Percentiles rank a stretch among this genome's conserved stretches.
Evolutionary conservation across 2,888 invertebrate species (phyloP).

Genomic region (Dynastes tityus): DNA sequence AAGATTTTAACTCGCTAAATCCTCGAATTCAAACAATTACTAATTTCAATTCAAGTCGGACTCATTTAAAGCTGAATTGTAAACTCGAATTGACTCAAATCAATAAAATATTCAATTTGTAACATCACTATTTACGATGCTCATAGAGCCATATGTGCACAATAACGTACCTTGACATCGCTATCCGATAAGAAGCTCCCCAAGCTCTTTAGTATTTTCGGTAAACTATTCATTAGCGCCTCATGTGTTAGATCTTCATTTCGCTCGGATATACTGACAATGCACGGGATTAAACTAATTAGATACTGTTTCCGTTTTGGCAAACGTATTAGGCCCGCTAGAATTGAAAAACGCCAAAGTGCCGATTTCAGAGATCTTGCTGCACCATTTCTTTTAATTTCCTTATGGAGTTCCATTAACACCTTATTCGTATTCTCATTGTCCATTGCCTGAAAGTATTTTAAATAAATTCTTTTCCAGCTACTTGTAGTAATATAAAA

Average conservation of each 20-base stretch:
- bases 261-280: slow-evolving; percentile 81
- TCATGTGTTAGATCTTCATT: slow-evolving; percentile 83
- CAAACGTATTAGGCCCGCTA: slow-evolving; percentile 83
- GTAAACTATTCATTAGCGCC: slow-evolving; percentile 77
- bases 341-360: slow-evolving; percentile 82
- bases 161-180: slow-evolving; percentile 75
- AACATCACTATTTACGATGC: too few relatives aligned
- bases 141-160: too few relatives aligned
- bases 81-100: too few relatives aligned
- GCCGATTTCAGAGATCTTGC: slow-evolving; percentile 83
- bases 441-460: slow-evolving; percentile 71
- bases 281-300: slow-evolving; percentile 81
- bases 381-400: slow-evolving; percentile 85
- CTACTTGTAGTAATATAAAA: not conserved
- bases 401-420: slow-evolving; percentile 86
- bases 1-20: too few relatives aligned
- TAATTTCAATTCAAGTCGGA: too few relatives aligned
- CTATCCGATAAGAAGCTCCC: slow-evolving; percentile 81
- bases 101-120: too few relatives aligned
- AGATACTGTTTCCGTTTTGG: slow-evolving; percentile 86
- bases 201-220: slow-evolving; percentile 78
- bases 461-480: not conserved
- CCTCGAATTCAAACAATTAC: too few relatives aligned
- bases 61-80: too few relatives aligned
- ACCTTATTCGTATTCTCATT: slow-evolving; percentile 82